Conservation (phyloP, 2,888 invertebrate species). For the Panorpa germanica region DNA sequence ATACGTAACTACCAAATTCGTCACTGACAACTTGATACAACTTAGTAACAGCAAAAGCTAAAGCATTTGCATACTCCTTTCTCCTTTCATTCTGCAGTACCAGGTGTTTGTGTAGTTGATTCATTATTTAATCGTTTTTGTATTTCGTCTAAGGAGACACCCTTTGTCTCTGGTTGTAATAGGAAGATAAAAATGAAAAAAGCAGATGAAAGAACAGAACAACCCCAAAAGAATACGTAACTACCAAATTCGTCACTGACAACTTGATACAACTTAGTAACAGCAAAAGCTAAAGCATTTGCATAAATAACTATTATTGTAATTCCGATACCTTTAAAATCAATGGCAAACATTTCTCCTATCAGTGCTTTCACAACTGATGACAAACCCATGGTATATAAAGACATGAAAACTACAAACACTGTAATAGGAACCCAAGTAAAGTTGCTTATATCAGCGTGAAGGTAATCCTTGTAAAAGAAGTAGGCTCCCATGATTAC, state of each 20-base stretch:
- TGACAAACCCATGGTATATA: slow-evolving; percentile 39
- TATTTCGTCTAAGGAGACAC: too few relatives aligned
- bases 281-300: slow-evolving; percentile 36
- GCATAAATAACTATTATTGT: slow-evolving; percentile 40
- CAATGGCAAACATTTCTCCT: slow-evolving; percentile 40
- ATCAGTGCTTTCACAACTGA: slow-evolving; percentile 41
- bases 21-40: slow-evolving; percentile 33
- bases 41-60: slow-evolving; percentile 37
- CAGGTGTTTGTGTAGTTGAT: too few relatives aligned
- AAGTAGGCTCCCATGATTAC: too few relatives aligned
- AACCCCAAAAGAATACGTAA: slow-evolving; percentile 28
- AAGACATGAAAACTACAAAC: slow-evolving; percentile 37
- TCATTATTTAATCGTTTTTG: too few relatives aligned
- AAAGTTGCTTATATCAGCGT: slow-evolving; percentile 33
- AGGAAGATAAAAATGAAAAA: too few relatives aligned
- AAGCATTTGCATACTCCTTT: slow-evolving; percentile 35
- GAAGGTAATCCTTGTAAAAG: too few relatives aligned
- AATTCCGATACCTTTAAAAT: slow-evolving; percentile 42
- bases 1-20: slow-evolving; percentile 29
- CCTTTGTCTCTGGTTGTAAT: too few relatives aligned
- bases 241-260: slow-evolving; percentile 30
- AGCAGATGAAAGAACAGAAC: too few relatives aligned
- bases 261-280: slow-evolving; percentile 35
- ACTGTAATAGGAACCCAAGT: slow-evolving; percentile 37
- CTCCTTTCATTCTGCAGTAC: too few relatives aligned